Evolutionary conservation across 2,113 vertebrate genomes (phyloP).

Genomic region (Rhizomys pruinosus): DNA sequence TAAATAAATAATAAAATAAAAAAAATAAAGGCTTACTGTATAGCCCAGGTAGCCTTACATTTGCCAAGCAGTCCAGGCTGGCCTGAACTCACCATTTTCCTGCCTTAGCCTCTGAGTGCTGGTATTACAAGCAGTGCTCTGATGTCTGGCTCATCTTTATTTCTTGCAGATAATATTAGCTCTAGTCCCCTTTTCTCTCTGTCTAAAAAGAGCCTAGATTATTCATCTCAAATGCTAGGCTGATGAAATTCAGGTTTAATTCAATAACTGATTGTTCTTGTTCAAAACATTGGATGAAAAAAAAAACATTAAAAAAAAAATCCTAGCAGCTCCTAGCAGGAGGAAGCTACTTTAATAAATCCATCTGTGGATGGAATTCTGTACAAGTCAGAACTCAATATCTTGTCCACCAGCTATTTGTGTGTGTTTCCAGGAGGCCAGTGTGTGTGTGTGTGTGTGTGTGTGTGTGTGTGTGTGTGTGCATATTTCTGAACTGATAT

Average conservation of each 20-base stretch:
- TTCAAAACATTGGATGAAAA: conserved; percentile 54
- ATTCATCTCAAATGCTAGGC: conserved; percentile 58
- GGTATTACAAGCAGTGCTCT: not conserved
- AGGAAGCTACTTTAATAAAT: conserved; percentile 54
- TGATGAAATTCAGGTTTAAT: conserved; percentile 73
- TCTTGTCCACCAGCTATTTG: not conserved
- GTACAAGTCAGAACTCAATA: not conserved
- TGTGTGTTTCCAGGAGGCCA: not conserved
- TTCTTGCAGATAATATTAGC: not conserved
- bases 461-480: not conserved
- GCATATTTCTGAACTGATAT: not conserved
- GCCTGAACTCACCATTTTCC: not conserved
- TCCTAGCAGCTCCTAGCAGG: not conserved
- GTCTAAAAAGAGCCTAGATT: not conserved
- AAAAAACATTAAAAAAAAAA: conserved; percentile 45
- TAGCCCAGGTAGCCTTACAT: not conserved
- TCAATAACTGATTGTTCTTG: conserved; percentile 66
- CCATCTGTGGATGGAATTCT: not conserved
- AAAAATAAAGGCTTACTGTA: not conserved
- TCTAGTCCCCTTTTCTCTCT: not conserved
- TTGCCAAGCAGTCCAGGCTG: not conserved
- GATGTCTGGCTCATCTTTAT: not conserved
- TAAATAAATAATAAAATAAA: too few species aligned
- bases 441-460: not conserved
- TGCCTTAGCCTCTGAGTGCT: not conserved